phyloP scores from a whole-genome alignment of 2,797 vertebrate species.

The Sebastes umbrosus region DNA sequence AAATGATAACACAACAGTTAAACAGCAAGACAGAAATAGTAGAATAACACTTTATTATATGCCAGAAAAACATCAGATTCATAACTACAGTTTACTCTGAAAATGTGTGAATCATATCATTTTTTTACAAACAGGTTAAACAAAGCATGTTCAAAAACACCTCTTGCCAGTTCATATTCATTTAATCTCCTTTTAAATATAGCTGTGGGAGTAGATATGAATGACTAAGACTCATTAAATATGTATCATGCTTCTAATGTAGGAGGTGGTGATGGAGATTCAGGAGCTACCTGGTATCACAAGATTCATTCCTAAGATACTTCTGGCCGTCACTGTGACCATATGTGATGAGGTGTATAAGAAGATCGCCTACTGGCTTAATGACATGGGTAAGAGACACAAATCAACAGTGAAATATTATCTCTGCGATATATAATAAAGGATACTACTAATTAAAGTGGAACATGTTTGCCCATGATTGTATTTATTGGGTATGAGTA shows the following conservation, averaged over 20 bases:
- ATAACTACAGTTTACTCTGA: background rate
- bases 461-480: background rate
- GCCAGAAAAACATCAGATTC: background rate
- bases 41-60: background rate
- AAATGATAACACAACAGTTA: background rate
- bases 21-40: background rate
- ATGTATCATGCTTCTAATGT: slow-evolving; percentile 30
- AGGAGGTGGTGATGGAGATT: slow-evolving; percentile 92
- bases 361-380: slow-evolving; percentile 94
- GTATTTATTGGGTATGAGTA: background rate
- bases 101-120: background rate
- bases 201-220: slow-evolving; percentile 11
- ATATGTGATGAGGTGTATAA: slow-evolving; percentile 91
- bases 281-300: slow-evolving; percentile 88
- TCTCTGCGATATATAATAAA: background rate
- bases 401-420: background rate
- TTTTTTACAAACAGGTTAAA: background rate
- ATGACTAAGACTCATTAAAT: slow-evolving; percentile 39
- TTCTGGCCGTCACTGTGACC: slow-evolving; percentile 89
- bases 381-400: slow-evolving; percentile 88
- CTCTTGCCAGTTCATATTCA: background rate
- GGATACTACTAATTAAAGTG: background rate
- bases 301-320: slow-evolving; percentile 90
- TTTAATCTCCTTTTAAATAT: slow-evolving; percentile 21
- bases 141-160: background rate